Base-by-base conservation (phyloP, 1,140 invertebrate species). In the Platorchestia sp. region DNA sequence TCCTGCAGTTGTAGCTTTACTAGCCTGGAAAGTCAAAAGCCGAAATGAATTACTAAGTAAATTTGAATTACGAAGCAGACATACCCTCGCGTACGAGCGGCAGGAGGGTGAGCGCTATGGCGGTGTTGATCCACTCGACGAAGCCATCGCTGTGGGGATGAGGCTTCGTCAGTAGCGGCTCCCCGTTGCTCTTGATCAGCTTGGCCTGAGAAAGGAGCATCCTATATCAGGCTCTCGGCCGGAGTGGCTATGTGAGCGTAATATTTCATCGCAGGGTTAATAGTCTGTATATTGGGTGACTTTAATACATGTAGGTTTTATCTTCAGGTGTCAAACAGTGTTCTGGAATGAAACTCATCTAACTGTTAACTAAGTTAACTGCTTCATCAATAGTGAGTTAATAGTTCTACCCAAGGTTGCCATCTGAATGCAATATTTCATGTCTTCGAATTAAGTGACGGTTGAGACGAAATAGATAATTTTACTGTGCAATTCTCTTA, bases 181-280 rank as follows among this genome's bases (percentile, higher is more conserved):
- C 40, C 14, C 91, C 45, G n/a, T 93, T 93, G 36, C 91, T 93
- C n/a, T 93, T 93, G 19, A 93, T 45, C 45, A 93, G 45, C 40
- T 93, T 45, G 10, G 45, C 45, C 91, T 47, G 14, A 7, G 14
- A 36, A 22, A 3, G 59, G 36, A 75, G 27, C 10, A 1, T 75
- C 36, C 59, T 75, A 3, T 14, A n/a, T n/a, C 3, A 75, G 36
- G 36, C 59, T 75, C 27, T 75, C 59, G 27, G 10, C 36, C 1
- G 27, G 27, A 36, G 27, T 75, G 1, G 36, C 27, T 36, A 75
- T 36, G 59, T 19, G 27, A 75, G 36, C 36, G 36, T 22, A 75
- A 36, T 36, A 27, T 22, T n/a, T n/a, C n/a, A 19, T 75, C n/a
- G n/a, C n/a, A n/a, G n/a, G n/a, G n/a, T n/a, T n/a, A n/a, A n/a